phyloP scores from a whole-genome alignment of 2,888 invertebrate genomes.

The Timema podura region DNA sequence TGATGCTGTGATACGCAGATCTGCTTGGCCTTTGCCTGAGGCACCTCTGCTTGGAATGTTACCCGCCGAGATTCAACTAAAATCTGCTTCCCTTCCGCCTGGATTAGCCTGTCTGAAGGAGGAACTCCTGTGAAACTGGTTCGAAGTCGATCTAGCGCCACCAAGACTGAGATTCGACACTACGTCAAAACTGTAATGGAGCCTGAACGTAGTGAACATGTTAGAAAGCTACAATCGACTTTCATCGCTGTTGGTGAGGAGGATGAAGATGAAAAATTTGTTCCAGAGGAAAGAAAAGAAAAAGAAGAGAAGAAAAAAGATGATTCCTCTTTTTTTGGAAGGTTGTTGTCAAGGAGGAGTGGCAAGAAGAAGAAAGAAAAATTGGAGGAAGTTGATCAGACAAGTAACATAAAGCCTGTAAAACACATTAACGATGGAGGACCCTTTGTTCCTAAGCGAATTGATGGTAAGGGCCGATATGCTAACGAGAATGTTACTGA shows the following conservation, averaged over 20 bases:
- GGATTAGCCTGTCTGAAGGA: conserved; percentile 54
- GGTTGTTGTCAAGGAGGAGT: conserved; percentile 64
- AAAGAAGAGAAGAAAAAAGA: conserved; percentile 52
- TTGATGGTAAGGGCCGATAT: conserved; percentile 52
- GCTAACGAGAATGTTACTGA: conserved; percentile 44
- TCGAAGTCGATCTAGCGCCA: conserved; percentile 46
- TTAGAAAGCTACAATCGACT: no score
- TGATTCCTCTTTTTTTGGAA: conserved; percentile 60
- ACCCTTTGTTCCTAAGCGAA: conserved; percentile 46
- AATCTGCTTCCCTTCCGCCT: conserved; percentile 62
- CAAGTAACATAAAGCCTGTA: neutral
- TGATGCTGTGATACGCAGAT: conserved; percentile 13
- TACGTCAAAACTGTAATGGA: no score
- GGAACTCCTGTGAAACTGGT: conserved; percentile 49
- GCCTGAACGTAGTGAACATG: neutral
- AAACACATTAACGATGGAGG: no score
- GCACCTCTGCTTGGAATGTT: no score
- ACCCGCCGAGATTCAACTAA: conserved; percentile 53
- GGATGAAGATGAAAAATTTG: conserved; percentile 37
- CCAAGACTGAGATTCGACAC: conserved; percentile 40
- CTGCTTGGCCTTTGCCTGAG: conserved; percentile 9
- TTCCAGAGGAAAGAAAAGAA: conserved; percentile 38
- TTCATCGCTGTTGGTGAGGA: conserved; percentile 34
- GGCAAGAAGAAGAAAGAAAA: conserved; percentile 58
- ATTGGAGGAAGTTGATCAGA: conserved; percentile 31